Evolutionary conservation across 2,888 invertebrate genomes (phyloP).

Genomic region (Lingula anatina): DNA sequence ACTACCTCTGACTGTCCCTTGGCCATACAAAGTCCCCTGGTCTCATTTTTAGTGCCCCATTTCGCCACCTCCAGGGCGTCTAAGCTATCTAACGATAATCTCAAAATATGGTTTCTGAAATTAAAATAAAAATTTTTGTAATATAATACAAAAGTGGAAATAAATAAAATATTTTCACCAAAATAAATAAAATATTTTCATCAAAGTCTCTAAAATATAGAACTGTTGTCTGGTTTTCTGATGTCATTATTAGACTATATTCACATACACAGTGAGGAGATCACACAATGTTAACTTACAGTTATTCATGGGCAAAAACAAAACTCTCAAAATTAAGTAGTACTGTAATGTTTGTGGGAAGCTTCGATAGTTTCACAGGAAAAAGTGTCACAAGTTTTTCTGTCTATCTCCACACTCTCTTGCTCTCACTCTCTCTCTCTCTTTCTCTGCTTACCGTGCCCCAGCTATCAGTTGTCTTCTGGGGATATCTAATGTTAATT

Average conservation of each 20-base stretch:
- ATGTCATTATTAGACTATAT: too few species aligned
- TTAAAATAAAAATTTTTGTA: background rate
- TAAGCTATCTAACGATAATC: constrained; percentile 71
- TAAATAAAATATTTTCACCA: too few species aligned
- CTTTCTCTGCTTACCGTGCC: constrained; percentile 64
- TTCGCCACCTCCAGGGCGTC: constrained; percentile 67
- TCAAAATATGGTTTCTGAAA: constrained; percentile 74
- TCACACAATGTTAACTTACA: too few species aligned
- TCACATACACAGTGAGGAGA: background rate
- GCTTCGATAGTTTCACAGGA: too few species aligned
- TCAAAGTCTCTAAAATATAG: too few species aligned
- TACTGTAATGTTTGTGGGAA: too few species aligned
- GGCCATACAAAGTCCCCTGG: constrained; percentile 67
- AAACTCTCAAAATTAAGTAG: too few species aligned
- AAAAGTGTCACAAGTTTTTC: background rate
- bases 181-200: too few species aligned
- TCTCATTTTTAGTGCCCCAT: constrained; percentile 71
- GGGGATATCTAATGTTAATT: constrained; percentile 79
- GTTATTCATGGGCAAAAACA: too few species aligned
- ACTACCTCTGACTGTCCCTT: constrained; percentile 76
- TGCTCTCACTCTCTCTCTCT: constrained; percentile 1
- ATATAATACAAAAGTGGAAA: too few species aligned
- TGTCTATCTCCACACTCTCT: background rate
- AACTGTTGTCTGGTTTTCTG: too few species aligned
- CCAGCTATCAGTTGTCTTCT: constrained; percentile 84